These are phyloP conservation scores for Chitala chitala DNA, from an alignment of 2,113 vertebrate species.

Conservation along the genomic window DNA sequence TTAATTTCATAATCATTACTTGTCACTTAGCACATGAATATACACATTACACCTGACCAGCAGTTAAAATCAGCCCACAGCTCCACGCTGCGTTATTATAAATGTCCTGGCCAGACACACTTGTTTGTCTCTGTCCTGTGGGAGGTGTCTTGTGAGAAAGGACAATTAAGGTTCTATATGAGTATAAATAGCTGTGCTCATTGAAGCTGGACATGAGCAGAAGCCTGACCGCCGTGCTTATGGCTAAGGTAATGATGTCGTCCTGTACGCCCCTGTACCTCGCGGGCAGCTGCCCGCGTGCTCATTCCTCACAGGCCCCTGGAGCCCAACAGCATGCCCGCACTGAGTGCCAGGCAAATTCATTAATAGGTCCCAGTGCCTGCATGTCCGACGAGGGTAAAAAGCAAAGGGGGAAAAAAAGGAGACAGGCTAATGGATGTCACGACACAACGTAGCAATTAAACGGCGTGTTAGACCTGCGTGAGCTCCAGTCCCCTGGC, in stretches of 20 bases:
- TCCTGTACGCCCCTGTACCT: not conserved
- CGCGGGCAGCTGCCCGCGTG: not conserved
- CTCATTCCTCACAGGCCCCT: not conserved
- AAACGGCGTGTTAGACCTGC: not conserved
- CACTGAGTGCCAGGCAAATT: slow-evolving; percentile 8
- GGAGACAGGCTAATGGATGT: slow-evolving; percentile 1
- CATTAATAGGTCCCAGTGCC: slow-evolving; percentile 5
- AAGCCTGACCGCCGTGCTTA: not conserved
- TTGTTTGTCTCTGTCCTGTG: slow-evolving; percentile 2
- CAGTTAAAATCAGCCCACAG: not conserved
- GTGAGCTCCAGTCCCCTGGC: not conserved
- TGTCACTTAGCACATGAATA: not conserved
- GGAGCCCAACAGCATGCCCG: not conserved
- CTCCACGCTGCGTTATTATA: not conserved
- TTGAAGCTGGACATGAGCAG: not conserved
- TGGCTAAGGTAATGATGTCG: not conserved
- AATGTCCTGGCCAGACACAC: not conserved
- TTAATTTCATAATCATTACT: not conserved
- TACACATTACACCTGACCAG: not conserved
- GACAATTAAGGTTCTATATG: slow-evolving; percentile 12
- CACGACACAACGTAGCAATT: not conserved
- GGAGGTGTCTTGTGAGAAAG: slow-evolving; percentile 11
- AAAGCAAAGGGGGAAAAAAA: not conserved
- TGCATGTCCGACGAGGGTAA: not conserved
- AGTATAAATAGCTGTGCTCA: slow-evolving; percentile 16